A percentile compares a stretch with the other conserved stretches of the same genome.
Evolutionary conservation across 2,113 vertebrate species (phyloP).

Genomic region (Brienomyrus brachyistius): DNA sequence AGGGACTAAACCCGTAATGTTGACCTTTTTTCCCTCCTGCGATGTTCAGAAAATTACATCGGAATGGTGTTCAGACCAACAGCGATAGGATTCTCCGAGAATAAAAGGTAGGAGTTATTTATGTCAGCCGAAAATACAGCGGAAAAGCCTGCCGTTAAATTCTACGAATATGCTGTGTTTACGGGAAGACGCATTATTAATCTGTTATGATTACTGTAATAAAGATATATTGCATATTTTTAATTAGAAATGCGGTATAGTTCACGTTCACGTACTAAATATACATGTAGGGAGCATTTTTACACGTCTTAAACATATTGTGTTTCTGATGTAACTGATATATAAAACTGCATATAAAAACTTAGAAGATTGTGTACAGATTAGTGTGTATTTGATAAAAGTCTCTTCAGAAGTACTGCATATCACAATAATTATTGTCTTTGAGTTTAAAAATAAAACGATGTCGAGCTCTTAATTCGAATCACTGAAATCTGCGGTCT

Average conservation of each 20-base stretch:
- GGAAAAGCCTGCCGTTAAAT: not conserved
- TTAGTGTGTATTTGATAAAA: not conserved
- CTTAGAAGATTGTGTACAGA: not conserved
- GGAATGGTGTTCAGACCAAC: slow-evolving; percentile 25
- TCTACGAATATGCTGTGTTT: not conserved
- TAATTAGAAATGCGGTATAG: not conserved
- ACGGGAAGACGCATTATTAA: not conserved
- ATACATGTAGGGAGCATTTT: not conserved
- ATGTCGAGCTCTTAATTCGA: not conserved
- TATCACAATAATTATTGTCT: not conserved
- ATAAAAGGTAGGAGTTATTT: slow-evolving; percentile 43
- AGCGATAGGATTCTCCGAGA: slow-evolving; percentile 39
- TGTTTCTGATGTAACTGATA: not conserved
- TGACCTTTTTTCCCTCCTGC: not conserved
- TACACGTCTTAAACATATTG: not conserved
- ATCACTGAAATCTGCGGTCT: not conserved
- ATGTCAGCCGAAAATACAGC: not conserved
- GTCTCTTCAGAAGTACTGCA: not conserved
- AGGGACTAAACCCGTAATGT: not conserved
- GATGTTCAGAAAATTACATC: slow-evolving; percentile 11
- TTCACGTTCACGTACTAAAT: not conserved
- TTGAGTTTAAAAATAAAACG: not conserved
- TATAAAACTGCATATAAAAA: not conserved
- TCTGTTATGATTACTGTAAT: not conserved
- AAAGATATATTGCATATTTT: not conserved